Conservation (phyloP, 2,888 invertebrate species). For the Epirrhoe tristata region DNA sequence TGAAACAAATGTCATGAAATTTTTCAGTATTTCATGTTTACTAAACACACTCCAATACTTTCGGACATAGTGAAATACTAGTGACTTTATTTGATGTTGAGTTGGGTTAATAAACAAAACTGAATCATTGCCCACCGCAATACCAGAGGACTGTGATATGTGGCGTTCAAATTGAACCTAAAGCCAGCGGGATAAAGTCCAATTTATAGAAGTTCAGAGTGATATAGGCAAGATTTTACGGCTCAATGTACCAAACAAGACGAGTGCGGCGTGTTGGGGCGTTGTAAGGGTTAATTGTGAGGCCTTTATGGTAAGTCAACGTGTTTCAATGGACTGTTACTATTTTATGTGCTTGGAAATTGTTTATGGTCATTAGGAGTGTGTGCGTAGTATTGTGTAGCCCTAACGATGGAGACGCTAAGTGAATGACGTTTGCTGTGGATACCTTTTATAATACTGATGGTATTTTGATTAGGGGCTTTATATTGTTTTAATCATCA, state of each 20-base stretch:
- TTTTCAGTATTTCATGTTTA: too few relatives aligned
- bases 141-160: neutral
- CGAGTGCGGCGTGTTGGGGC: conserved; percentile 24
- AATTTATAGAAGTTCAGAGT: conserved; percentile 7
- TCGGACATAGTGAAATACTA: too few relatives aligned
- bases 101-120: too few relatives aligned
- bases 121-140: too few relatives aligned
- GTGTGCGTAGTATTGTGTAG: neutral
- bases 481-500: too few relatives aligned
- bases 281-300: conserved; percentile 31
- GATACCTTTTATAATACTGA: neutral
- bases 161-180: neutral
- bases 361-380: conserved; percentile 18
- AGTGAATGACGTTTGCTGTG: neutral
- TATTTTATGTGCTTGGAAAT: conserved; percentile 28
- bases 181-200: conserved; percentile 1
- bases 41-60: too few relatives aligned
- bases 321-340: conserved; percentile 25
- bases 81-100: too few relatives aligned
- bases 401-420: neutral
- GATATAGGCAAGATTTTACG: conserved; percentile 13
- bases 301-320: conserved; percentile 23
- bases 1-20: too few relatives aligned
- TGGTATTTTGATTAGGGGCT: too few relatives aligned
- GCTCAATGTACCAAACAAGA: conserved; percentile 27